These are phyloP conservation scores for Machaerirhynchus nigripectus DNA, from an alignment of 2,113 vertebrate species.

Conservation along the genomic window DNA sequence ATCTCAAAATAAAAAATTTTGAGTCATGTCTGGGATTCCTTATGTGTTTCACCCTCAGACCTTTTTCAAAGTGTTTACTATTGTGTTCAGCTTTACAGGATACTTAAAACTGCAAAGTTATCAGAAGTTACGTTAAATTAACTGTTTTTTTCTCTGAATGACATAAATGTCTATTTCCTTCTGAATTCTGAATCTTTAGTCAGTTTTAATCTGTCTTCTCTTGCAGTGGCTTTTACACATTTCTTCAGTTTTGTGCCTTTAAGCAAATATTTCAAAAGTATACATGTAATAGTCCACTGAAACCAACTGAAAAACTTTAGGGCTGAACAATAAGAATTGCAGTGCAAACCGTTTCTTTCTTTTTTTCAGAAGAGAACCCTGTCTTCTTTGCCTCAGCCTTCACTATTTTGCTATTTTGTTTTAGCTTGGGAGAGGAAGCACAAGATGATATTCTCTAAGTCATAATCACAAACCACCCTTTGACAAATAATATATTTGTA, in stretches of 20 bases:
- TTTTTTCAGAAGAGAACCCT: background rate
- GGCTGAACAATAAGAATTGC: background rate
- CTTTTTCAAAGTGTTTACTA: background rate
- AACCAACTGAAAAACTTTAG: background rate
- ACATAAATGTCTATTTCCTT: background rate
- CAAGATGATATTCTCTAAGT: background rate
- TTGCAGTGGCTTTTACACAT: background rate
- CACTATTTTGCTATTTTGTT: background rate
- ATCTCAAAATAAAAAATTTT: background rate
- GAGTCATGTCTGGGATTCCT: background rate
- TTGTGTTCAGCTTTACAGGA: conserved; percentile 18
- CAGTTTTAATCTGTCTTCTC: background rate
- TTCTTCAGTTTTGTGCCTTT: background rate
- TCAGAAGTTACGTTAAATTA: conserved; percentile 17
- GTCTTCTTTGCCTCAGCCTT: background rate
- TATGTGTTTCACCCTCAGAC: background rate
- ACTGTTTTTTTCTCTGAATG: background rate
- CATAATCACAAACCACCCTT: background rate
- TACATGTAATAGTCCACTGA: background rate
- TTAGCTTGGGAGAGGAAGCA: background rate
- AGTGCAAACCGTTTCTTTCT: background rate
- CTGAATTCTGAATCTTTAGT: background rate
- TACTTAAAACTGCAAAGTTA: background rate
- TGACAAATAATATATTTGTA: background rate
- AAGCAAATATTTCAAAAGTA: background rate